Evolutionary conservation across 2,888 invertebrate species (phyloP), one percentile per base, ranked within the genome.

Genomic region (Eupelmus urozonus): DNA sequence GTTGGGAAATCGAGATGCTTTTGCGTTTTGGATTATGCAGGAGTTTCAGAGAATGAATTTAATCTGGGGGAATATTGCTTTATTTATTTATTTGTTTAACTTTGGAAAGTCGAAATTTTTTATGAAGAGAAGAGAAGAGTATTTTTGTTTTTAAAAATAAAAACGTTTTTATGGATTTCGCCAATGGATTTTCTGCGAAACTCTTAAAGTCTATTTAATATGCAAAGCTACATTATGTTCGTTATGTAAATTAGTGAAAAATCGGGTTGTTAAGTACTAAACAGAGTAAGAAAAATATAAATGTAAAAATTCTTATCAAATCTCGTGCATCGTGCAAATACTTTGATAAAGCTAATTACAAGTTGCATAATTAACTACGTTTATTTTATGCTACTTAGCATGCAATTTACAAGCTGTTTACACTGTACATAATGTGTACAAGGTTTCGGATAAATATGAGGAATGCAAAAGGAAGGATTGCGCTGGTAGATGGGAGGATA

Each of bases 381-480:
- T 59, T 34, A 1, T 1, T 27, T 59, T 5, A 27, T 18, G 16
- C 1, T 34, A 51, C 13, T 23, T 25, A 16, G 3, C 67, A 25
- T 69, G 67, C 67, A 25, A 23, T 69, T 53, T 55, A 69, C 23
- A 66, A n/a, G 34, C 34, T 34, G 3, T 57, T 29, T 55, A 69
- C 42, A 42, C 20, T 51, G 40, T 55, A 55, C 23, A 57, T 1
- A 66, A 45, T 29, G 49, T 51, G 18, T 34, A 34, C 34, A 34
- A 59, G 13, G 4, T 42, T 29, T 59, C 3, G 60, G 20, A 23
- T 20, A 40, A n/a, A 5, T 27, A 7, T 34, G 40, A 13, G 45
- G 69, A 57, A 29, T 18, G 13, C 16, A 51, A 27, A 9, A 34
- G 9, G 34, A 34, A 34, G 34, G 34, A 34, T 34, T 34, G 34